Percentiles rank a stretch among this genome's conserved stretches.
Conservation (phyloP, 2,888 invertebrate species). For the Coecobrya sp. region DNA sequence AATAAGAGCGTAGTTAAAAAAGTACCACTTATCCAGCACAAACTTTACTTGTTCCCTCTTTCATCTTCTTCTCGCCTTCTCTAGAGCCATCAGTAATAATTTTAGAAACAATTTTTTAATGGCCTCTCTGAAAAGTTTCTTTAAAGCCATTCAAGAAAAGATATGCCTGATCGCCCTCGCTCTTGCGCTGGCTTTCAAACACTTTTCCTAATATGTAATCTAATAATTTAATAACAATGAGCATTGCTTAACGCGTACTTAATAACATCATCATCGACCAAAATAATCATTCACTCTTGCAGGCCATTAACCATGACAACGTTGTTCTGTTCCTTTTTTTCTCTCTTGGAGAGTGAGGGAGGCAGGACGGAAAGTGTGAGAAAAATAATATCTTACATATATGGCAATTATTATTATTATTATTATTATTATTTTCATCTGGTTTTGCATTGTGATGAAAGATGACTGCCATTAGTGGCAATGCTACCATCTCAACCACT, state of each 20-base stretch:
- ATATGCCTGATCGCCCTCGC: background rate
- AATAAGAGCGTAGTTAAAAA: too few relatives aligned
- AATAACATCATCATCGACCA: slow-evolving; percentile 59
- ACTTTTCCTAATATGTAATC: slow-evolving; percentile 59
- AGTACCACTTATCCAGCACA: slow-evolving; percentile 6
- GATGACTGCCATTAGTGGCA: slow-evolving; percentile 20
- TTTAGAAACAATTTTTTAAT: slow-evolving; percentile 35
- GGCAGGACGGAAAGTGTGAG: slow-evolving; percentile 15
- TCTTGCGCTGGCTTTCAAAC: background rate
- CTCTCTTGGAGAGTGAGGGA: background rate
- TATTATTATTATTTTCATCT: background rate
- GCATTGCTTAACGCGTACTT: slow-evolving; percentile 43
- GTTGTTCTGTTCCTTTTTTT: background rate
- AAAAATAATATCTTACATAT: slow-evolving; percentile 16
- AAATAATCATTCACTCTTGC: background rate
- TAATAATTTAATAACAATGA: slow-evolving; percentile 45
- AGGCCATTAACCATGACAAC: background rate
- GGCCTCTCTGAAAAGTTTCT: background rate
- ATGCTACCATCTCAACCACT: background rate
- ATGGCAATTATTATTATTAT: slow-evolving; percentile 1
- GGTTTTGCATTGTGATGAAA: background rate
- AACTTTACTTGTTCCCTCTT: too few relatives aligned
- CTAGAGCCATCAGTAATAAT: background rate
- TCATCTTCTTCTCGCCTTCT: background rate
- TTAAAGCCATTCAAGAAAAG: background rate